Evolutionary conservation across 2,888 invertebrate species (phyloP).

Genomic region (Cataglyphis cursor): DNA sequence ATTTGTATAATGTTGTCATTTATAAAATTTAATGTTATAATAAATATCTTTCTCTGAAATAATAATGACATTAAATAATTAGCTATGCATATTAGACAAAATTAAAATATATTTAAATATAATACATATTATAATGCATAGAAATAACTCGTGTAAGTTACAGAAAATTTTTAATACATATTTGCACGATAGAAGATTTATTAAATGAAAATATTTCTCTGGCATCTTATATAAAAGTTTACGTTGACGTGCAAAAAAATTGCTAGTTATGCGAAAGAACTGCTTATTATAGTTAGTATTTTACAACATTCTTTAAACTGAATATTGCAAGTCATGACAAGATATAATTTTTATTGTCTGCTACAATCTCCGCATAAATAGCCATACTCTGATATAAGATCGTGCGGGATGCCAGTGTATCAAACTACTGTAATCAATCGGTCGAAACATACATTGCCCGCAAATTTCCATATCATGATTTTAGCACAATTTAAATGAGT

Average conservation of each 20-base stretch:
- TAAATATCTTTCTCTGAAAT: not conserved
- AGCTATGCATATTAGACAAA: not conserved
- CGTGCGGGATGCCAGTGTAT: not conserved
- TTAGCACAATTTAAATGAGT: not conserved
- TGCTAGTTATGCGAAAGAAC: not conserved
- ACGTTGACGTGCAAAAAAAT: conserved; percentile 26
- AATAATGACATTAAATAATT: not conserved
- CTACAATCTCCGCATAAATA: conserved; percentile 40
- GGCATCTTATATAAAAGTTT: conserved; percentile 45
- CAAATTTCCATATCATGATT: not conserved
- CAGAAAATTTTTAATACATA: conserved; percentile 3
- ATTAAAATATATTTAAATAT: conserved; percentile 21
- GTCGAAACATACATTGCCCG: not conserved
- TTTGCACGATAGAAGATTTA: not conserved
- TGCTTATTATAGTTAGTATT: conserved; percentile 32
- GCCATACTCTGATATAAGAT: not conserved
- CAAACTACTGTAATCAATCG: conserved; percentile 11
- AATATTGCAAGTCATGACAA: conserved; percentile 13
- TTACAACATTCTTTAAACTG: conserved; percentile 42
- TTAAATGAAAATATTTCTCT: conserved; percentile 46
- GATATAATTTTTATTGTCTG: conserved; percentile 48
- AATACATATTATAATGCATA: too few species aligned
- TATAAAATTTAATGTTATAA: not conserved
- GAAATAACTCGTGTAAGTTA: not conserved
- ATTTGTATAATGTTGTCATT: not conserved